These are phyloP conservation scores for Panagrolaimus sp. DNA, from an alignment of 1,140 invertebrate genomes.

Conservation along the genomic window DNA sequence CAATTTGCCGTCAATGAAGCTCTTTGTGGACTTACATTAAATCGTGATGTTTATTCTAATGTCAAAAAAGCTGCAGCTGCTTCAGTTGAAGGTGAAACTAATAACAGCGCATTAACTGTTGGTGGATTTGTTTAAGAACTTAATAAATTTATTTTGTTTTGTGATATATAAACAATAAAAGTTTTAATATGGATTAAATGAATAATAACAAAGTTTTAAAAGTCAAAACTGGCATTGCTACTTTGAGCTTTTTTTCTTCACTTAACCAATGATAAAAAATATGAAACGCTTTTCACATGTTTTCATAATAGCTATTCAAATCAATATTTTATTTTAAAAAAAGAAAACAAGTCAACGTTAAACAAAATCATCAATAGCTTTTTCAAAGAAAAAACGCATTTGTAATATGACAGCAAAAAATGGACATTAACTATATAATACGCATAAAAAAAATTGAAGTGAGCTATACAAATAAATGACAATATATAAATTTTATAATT, in stretches of 20 bases:
- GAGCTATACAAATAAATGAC: constrained; percentile 9
- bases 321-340: too few species aligned
- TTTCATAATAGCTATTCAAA: too few species aligned
- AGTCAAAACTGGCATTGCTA: too few species aligned
- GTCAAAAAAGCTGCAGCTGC: too few species aligned
- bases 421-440: background rate
- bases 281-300: too few species aligned
- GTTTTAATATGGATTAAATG: too few species aligned
- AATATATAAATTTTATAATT: background rate
- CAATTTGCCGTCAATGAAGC: constrained; percentile 7
- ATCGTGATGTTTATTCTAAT: constrained; percentile 3
- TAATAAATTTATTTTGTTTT: background rate
- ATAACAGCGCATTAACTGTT: background rate
- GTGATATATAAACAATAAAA: too few species aligned
- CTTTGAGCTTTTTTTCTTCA: too few species aligned
- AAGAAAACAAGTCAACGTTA: too few species aligned
- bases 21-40: background rate
- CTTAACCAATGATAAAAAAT: too few species aligned
- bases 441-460: background rate
- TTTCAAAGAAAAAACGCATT: background rate
- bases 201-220: too few species aligned
- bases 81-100: background rate
- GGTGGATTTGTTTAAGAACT: constrained; percentile 15
- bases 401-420: background rate
- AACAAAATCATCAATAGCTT: background rate